Base-by-base conservation (phyloP, 2,888 invertebrate genomes). In the Camptogramma bilineatum region DNA sequence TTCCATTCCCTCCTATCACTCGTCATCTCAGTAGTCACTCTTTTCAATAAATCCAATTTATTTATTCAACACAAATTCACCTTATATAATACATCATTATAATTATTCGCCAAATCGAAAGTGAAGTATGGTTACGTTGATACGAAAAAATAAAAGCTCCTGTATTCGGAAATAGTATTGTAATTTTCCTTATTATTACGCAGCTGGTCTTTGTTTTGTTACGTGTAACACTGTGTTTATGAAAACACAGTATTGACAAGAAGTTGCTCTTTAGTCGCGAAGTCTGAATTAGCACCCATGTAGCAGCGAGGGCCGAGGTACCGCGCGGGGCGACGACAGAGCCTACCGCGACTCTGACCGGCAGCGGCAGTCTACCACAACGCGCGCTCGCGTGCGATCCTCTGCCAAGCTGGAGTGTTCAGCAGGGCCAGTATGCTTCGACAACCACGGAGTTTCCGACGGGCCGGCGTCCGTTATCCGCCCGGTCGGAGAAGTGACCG, bases 381-480 rank as follows among this genome's bases (percentile, higher is more conserved):
- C 74, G 82, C 92, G 91, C 89, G 90, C 84, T 84, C 87, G 91
- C 85, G 91, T 81, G 88, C 89, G 87, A 84, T 86, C 80, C 87
- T 82, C 82, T 85, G 72, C 75, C 86, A 92, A 90, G 76, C 93
- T 92, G 93, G 93, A 92, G 87, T 87, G 86, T 79, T 89, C 93
- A 85, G 85, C 85, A 81, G 91, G 87, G 81, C 91, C 92, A 84
- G 84, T 90, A 91, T 92, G 93, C 80, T 85, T 94, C 90, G 94
- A 93, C 86, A 92, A 86, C 80, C 85, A 92, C 79, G 88, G 86
- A 79, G 89, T 86, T 74, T 85, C 91, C 84, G 90, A 88, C 64
- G 86, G 86, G 64, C 78, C 83, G 64, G 70, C 81, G 70, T 76
- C 85, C 73, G 84, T 82, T 67, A 78, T 87, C 59, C 91, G 89